A percentile compares a stretch with the other conserved stretches of the same genome.
These are phyloP conservation scores for Pterois miles DNA, from an alignment of 2,797 vertebrate genomes.

Conservation along the genomic window DNA sequence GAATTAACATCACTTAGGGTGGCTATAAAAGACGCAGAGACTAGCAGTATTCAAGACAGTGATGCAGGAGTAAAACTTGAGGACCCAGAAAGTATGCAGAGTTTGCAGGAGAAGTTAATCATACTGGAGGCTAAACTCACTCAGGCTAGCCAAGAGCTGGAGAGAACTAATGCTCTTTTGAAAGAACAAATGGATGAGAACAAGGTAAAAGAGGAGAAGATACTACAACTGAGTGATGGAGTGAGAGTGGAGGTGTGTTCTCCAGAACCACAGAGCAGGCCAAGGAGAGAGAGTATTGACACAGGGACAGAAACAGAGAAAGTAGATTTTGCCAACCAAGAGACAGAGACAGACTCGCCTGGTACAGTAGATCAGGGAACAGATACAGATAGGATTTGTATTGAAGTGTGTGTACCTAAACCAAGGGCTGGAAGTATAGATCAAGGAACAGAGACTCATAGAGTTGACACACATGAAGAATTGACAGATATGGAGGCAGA, in stretches of 20 bases:
- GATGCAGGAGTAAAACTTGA: slow-evolving; percentile 26
- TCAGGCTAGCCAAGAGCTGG: slow-evolving; percentile 85
- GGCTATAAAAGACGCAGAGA: slow-evolving; percentile 47
- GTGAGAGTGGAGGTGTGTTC: slow-evolving; percentile 70
- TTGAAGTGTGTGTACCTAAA: slow-evolving; percentile 62
- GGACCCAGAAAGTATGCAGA: slow-evolving; percentile 44
- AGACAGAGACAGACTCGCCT: slow-evolving; percentile 60
- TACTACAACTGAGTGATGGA: slow-evolving; percentile 86
- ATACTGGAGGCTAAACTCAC: slow-evolving; percentile 86
- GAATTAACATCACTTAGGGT: slow-evolving; percentile 45
- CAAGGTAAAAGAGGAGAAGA: slow-evolving; percentile 86
- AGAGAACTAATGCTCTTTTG: slow-evolving; percentile 83
- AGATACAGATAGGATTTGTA: slow-evolving; percentile 74
- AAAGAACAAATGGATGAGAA: slow-evolving; percentile 87
- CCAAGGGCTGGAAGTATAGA: slow-evolving; percentile 35
- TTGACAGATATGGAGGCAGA: slow-evolving; percentile 47
- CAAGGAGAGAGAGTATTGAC: slow-evolving; percentile 77
- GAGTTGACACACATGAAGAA: slow-evolving; percentile 34
- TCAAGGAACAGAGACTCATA: slow-evolving; percentile 34
- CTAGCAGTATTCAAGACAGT: slow-evolving; percentile 28
- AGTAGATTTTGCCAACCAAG: slow-evolving; percentile 65
- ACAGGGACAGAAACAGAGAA: slow-evolving; percentile 62
- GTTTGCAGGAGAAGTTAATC: slow-evolving; percentile 85
- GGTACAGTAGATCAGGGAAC: slow-evolving; percentile 75
- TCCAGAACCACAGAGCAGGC: slow-evolving; percentile 53